phyloP scores from a whole-genome alignment of 53 echinoderm and acorn worm genomes.

The Apostichopus leukothele region DNA sequence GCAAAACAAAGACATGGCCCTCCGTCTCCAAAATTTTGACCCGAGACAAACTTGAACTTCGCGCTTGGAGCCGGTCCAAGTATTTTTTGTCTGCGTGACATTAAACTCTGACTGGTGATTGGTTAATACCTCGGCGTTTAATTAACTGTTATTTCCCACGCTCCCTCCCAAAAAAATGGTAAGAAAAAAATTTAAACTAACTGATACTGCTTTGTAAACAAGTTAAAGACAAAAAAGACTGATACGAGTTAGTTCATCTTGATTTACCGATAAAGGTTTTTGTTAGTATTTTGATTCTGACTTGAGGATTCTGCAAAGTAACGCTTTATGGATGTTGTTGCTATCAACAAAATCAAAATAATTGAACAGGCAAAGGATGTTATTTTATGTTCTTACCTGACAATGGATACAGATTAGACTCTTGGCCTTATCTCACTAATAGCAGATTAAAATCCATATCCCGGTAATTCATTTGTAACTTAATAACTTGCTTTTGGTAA shows the following conservation, averaged over 20 bases:
- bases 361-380: too few species aligned
- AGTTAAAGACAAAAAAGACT: neutral
- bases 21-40: neutral
- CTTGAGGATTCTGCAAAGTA: too few species aligned
- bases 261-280: neutral
- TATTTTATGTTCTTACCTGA: too few species aligned
- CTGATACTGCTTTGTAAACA: neutral
- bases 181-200: too few species aligned
- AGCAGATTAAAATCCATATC: too few species aligned
- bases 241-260: neutral
- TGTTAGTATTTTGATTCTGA: too few species aligned
- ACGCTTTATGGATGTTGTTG: too few species aligned
- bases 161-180: neutral
- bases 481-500: too few species aligned
- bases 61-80: neutral
- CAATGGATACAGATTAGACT: too few species aligned
- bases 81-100: neutral
- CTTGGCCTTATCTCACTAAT: too few species aligned
- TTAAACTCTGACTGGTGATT: neutral
- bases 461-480: too few species aligned
- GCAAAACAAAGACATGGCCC: neutral
- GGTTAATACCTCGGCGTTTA: neutral
- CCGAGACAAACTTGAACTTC: slow-evolving; percentile 18
- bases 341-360: too few species aligned
- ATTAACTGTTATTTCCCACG: neutral